Conservation (phyloP, 1,140 invertebrate genomes). For the Pantala flavescens region DNA sequence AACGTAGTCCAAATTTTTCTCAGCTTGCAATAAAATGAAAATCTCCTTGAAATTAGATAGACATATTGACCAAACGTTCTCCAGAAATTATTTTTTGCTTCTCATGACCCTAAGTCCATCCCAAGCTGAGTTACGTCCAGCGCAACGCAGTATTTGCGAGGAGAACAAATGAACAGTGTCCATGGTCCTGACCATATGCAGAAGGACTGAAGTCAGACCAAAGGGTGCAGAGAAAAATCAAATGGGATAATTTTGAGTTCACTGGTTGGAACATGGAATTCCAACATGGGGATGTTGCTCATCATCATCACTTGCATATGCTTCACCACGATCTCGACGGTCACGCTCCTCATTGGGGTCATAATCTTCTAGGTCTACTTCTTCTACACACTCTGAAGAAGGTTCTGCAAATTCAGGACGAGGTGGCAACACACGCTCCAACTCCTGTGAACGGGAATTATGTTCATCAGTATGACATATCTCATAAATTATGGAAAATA, state of each 20-base stretch:
- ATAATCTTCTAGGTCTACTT: slow-evolving; percentile 69
- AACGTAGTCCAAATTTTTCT: no score
- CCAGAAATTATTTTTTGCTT: background rate
- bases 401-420: slow-evolving; percentile 54
- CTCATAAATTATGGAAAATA: no score
- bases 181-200: background rate
- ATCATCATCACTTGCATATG: slow-evolving; percentile 57
- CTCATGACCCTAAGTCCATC: background rate
- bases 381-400: slow-evolving; percentile 63
- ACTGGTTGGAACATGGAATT: slow-evolving; percentile 61
- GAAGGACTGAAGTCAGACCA: background rate
- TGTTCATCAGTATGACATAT: background rate
- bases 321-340: slow-evolving; percentile 41
- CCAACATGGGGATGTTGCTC: slow-evolving; percentile 47
- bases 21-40: no score
- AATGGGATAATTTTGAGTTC: slow-evolving; percentile 29
- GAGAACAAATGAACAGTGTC: background rate
- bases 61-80: no score
- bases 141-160: background rate
- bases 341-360: slow-evolving; percentile 41
- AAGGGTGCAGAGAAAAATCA: slow-evolving; percentile 11
- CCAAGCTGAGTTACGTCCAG: background rate
- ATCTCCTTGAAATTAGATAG: no score
- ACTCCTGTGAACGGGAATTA: slow-evolving; percentile 34
- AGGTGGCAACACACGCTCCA: slow-evolving; percentile 60